Percentiles rank a stretch among this genome's conserved stretches.
These are phyloP conservation scores for Wiebesia pumilae DNA, from an alignment of 1,140 invertebrate genomes.

Conservation along the genomic window DNA sequence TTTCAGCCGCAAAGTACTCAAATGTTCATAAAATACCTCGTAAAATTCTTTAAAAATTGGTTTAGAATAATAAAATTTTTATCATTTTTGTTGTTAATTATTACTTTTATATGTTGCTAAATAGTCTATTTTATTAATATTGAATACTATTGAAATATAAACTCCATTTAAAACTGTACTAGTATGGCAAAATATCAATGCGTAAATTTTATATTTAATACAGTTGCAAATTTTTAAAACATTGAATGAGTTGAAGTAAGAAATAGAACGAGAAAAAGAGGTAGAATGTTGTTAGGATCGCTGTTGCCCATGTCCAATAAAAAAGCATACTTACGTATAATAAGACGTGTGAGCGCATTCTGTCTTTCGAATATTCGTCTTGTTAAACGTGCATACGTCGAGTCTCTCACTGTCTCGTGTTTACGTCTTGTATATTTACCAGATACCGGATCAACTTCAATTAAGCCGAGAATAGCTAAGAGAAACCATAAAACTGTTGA, in stretches of 20 bases:
- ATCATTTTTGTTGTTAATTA: background rate
- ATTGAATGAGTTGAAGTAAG: slow-evolving; percentile 25
- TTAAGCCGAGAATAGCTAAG: background rate
- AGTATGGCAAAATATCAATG: slow-evolving; percentile 1
- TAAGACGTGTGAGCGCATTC: slow-evolving; percentile 49
- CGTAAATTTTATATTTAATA: slow-evolving; percentile 23
- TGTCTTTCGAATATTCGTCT: slow-evolving; percentile 51
- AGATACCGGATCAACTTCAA: background rate
- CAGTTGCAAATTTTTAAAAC: slow-evolving; percentile 6
- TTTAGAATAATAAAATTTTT: background rate
- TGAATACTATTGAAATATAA: too few relatives aligned
- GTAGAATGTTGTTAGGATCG: slow-evolving; percentile 33
- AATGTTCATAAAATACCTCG: background rate
- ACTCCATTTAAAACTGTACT: background rate
- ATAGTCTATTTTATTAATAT: background rate
- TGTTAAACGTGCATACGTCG: slow-evolving; percentile 48
- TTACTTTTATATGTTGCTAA: background rate
- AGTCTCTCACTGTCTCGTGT: background rate
- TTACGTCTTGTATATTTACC: slow-evolving; percentile 6
- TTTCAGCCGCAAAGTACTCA: background rate
- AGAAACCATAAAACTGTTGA: background rate
- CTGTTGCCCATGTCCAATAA: background rate
- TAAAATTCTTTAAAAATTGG: background rate
- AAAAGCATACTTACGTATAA: slow-evolving; percentile 50
- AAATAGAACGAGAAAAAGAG: slow-evolving; percentile 38